Conservation (phyloP, 2,888 invertebrate genomes). For the Acanthosepion esculentum region DNA sequence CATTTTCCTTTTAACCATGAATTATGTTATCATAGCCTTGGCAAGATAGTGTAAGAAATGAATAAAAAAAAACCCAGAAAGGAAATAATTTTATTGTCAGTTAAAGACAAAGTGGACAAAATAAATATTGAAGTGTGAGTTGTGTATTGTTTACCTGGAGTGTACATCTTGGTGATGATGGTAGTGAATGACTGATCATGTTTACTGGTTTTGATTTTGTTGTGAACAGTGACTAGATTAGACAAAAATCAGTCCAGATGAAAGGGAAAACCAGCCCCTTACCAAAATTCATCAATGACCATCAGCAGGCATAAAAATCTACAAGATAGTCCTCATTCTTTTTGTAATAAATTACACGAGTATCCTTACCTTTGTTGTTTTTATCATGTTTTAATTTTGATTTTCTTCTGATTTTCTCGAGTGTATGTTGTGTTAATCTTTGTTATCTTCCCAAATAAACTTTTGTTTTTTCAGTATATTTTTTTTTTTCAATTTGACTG, state of each 20-base stretch:
- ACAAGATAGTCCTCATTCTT: no score
- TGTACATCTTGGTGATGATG: not conserved
- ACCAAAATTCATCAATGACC: no score
- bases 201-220: not conserved
- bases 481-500: no score
- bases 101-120: not conserved
- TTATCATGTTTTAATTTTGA: no score
- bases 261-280: not conserved
- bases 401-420: no score
- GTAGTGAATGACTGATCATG: not conserved
- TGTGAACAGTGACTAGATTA: not conserved
- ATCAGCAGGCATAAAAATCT: no score
- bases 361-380: no score
- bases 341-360: no score
- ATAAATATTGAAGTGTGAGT: not conserved
- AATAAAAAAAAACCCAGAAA: not conserved
- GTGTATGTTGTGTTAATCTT: no score
- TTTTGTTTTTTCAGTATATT: no score
- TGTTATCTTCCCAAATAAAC: no score
- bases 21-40: conserved; percentile 6
- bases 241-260: not conserved
- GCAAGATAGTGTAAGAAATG: not conserved
- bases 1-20: not conserved
- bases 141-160: not conserved
- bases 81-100: not conserved